Conservation (phyloP, 2,888 invertebrate species). For the Ypsolopha sequella region DNA sequence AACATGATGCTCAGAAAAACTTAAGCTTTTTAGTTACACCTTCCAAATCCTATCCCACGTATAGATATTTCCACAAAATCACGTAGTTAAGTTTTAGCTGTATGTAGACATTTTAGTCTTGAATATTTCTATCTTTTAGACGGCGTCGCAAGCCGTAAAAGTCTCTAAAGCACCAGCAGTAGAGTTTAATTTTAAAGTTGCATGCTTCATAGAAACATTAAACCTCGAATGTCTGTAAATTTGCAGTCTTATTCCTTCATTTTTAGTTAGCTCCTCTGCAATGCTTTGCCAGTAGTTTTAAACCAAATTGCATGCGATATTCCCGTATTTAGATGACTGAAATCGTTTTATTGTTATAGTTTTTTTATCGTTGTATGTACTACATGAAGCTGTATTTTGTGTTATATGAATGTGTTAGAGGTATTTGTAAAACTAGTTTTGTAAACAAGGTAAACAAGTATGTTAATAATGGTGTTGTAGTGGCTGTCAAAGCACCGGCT, state of each 20-base stretch:
- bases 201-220: slow-evolving; percentile 39
- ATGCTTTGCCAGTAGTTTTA: slow-evolving; percentile 47
- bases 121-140: slow-evolving; percentile 33
- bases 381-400: not conserved
- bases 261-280: slow-evolving; percentile 62
- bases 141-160: slow-evolving; percentile 20
- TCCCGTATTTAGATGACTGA: slow-evolving; percentile 5
- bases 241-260: slow-evolving; percentile 63
- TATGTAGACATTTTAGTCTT: slow-evolving; percentile 5
- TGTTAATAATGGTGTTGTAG: slow-evolving; percentile 5
- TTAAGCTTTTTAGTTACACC: not conserved
- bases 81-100: slow-evolving; percentile 1
- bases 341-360: not conserved
- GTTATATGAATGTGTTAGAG: not conserved
- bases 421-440: not conserved
- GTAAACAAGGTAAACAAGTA: not conserved
- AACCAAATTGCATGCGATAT: slow-evolving; percentile 15
- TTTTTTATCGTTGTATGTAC: not conserved
- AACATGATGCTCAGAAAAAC: not conserved
- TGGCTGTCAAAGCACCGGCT: slow-evolving; percentile 12
- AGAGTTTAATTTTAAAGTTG: slow-evolving; percentile 30
- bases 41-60: not conserved
- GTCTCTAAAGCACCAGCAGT: slow-evolving; percentile 23
- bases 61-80: not conserved
- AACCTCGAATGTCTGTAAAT: slow-evolving; percentile 60